Evolutionary conservation across 2,797 vertebrate species (phyloP).

Genomic region (Xyrichtys novacula): DNA sequence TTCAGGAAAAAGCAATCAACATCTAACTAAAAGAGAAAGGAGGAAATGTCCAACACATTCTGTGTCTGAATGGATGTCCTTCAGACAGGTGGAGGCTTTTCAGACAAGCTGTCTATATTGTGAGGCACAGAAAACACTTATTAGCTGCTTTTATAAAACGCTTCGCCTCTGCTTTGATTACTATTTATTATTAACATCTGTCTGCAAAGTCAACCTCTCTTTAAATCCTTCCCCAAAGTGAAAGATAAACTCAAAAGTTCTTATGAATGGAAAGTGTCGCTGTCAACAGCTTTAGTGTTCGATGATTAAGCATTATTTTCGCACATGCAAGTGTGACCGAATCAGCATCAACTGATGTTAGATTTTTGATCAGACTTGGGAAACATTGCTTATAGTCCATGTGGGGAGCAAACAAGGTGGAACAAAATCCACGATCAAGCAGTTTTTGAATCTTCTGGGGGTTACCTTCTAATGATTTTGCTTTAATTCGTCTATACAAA

Average conservation of each 20-base stretch:
- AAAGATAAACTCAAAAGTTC: not conserved
- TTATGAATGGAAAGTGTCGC: not conserved
- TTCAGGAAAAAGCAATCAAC: constrained; percentile 1
- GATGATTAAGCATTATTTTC: too few species aligned
- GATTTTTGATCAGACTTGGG: too few species aligned
- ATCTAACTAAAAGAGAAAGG: not conserved
- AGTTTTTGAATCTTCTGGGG: too few species aligned
- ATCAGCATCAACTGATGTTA: too few species aligned
- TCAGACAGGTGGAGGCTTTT: constrained; percentile 9
- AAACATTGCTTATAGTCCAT: too few species aligned
- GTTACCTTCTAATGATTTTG: too few species aligned
- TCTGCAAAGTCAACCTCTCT: not conserved
- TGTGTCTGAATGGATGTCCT: constrained; percentile 17
- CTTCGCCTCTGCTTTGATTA: constrained; percentile 15
- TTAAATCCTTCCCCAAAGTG: constrained; percentile 3
- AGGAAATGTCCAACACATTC: constrained; percentile 7
- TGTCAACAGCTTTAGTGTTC: too few species aligned
- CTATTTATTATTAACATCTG: constrained; percentile 18
- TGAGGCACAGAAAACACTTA: not conserved
- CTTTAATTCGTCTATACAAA: too few species aligned
- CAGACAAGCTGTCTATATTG: constrained; percentile 8
- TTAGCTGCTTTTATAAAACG: constrained; percentile 25
- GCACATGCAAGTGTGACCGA: too few species aligned
- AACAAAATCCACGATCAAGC: too few species aligned
- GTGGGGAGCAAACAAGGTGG: too few species aligned